Evolutionary conservation across 2,797 vertebrate genomes (phyloP).

Genomic region (Chiroxiphia lanceolata): DNA sequence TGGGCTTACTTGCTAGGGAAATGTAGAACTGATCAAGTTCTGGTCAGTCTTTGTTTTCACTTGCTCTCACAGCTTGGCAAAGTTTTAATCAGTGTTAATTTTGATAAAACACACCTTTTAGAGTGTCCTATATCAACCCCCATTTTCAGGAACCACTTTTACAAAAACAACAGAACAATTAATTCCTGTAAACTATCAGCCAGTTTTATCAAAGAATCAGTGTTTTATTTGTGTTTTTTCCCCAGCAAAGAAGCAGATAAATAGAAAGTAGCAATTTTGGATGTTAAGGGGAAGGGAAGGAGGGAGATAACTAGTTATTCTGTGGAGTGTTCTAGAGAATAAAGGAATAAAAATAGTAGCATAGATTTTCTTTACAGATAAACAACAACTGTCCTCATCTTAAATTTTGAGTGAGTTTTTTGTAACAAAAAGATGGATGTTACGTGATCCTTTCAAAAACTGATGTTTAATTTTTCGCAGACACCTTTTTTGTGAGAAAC

Average conservation of each 20-base stretch:
- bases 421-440: neutral
- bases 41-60: neutral
- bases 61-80: neutral
- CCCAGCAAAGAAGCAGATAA: neutral
- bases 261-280: neutral
- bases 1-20: neutral
- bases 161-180: neutral
- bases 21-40: neutral
- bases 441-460: neutral
- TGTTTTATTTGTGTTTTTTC: neutral
- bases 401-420: neutral
- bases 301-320: neutral
- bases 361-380: neutral
- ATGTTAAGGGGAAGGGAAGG: neutral
- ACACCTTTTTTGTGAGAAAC: neutral
- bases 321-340: neutral
- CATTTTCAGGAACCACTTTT: neutral
- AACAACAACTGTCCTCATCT: neutral
- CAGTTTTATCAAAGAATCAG: neutral
- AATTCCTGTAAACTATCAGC: neutral
- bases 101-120: neutral
- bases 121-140: neutral
- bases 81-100: neutral
- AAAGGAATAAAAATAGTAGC: neutral
- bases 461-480: neutral